Conservation (phyloP, 1,140 invertebrate genomes). For the Diachasmimorpha longicaudata region DNA sequence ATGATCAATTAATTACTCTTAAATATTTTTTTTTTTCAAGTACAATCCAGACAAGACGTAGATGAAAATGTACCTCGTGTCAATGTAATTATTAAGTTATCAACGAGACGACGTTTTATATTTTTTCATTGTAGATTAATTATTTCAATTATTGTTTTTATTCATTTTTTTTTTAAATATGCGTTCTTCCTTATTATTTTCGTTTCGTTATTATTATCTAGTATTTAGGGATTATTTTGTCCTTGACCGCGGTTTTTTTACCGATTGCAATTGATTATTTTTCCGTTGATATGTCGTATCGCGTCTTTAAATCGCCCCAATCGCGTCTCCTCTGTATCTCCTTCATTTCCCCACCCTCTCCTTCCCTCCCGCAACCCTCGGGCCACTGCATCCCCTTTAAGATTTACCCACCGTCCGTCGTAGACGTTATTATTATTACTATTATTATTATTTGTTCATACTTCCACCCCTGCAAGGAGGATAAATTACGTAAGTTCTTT, state of each 20-base stretch:
- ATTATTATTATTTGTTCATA: conserved; percentile 17
- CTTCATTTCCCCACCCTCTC: neutral
- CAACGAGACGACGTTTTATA: neutral
- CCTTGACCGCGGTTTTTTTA: neutral
- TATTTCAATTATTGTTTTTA: neutral
- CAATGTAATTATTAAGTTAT: conserved; percentile 6
- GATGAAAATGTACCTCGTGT: conserved; percentile 2
- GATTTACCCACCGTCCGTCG: conserved; percentile 26
- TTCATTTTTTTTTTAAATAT: neutral
- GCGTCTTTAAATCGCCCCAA: neutral
- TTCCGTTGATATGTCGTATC: neutral
- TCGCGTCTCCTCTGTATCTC: neutral
- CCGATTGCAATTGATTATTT: neutral
- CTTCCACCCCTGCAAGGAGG: conserved; percentile 28
- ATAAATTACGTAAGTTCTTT: conserved; percentile 30
- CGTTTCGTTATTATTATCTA: neutral
- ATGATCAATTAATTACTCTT: conserved; percentile 2
- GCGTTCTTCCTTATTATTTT: conserved; percentile 1
- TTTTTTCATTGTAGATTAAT: neutral
- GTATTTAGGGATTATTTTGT: neutral
- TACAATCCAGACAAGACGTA: conserved; percentile 31
- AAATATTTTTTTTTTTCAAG: conserved; percentile 17
- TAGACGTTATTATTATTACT: conserved; percentile 30
- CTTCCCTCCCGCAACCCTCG: neutral
- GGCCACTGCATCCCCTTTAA: neutral